Conservation (phyloP, 64 coral and sea anemone genomes). For the Porites lutea region DNA sequence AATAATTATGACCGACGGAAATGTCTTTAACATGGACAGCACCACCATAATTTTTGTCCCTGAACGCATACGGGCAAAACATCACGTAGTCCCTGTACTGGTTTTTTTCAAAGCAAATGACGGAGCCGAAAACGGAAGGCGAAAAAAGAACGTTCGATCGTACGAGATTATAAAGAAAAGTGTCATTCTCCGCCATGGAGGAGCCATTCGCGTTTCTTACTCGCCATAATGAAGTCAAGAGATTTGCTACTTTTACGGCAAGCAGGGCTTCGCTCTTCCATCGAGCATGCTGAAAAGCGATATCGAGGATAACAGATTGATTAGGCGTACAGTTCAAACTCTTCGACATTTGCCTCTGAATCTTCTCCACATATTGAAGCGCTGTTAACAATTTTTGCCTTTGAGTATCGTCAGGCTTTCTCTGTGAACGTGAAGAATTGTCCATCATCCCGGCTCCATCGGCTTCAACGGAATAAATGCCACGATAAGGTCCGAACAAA, state of each 20-base stretch:
- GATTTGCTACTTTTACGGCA: slow-evolving; percentile 56
- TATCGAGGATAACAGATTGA: slow-evolving; percentile 27
- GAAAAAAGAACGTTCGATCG: slow-evolving; percentile 80
- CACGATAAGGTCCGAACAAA: not conserved
- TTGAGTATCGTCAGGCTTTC: not conserved
- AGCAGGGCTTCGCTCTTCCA: slow-evolving; percentile 65
- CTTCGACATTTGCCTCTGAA: slow-evolving; percentile 55
- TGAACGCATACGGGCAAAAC: slow-evolving; percentile 72
- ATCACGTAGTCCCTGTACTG: slow-evolving; percentile 56
- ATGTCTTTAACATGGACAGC: slow-evolving; percentile 58
- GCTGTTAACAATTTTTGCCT: not conserved
- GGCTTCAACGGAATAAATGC: not conserved
- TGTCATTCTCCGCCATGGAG: slow-evolving; percentile 65
- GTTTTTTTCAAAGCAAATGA: slow-evolving; percentile 64
- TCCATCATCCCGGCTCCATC: not conserved
- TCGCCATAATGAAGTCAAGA: slow-evolving; percentile 63
- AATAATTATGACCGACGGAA: slow-evolving; percentile 63
- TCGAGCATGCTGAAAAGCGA: slow-evolving; percentile 43
- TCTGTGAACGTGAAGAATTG: not conserved
- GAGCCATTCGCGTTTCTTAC: slow-evolving; percentile 17
- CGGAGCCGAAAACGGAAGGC: slow-evolving; percentile 58
- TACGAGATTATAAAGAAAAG: slow-evolving; percentile 60
- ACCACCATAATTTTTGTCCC: slow-evolving; percentile 36
- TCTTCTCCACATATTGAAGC: slow-evolving; percentile 41
- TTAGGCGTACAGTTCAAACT: slow-evolving; percentile 13